These are phyloP conservation scores for Nicator chloris DNA, from an alignment of 2,113 vertebrate genomes.

Conservation along the genomic window DNA sequence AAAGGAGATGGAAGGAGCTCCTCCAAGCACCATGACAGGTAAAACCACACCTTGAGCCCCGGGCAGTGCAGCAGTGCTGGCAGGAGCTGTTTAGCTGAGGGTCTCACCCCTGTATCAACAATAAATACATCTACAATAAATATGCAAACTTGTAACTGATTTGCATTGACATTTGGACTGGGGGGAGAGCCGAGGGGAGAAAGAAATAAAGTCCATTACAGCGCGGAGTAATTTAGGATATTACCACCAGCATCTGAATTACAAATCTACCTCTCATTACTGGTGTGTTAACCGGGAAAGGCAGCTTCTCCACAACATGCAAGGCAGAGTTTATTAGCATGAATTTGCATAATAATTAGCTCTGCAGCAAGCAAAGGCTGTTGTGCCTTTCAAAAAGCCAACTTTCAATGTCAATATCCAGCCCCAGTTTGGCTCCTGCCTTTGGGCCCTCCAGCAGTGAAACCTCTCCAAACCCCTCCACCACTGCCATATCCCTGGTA, in stretches of 20 bases:
- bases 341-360: conserved; percentile 84
- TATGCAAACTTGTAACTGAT: conserved; percentile 72
- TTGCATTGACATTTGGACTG: conserved; percentile 73
- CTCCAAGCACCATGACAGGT: not conserved
- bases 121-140: conserved; percentile 75
- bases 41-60: not conserved
- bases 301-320: conserved; percentile 77
- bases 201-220: conserved; percentile 70
- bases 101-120: conserved; percentile 67
- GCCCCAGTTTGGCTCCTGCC: conserved; percentile 11
- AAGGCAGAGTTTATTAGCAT: conserved; percentile 81
- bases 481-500: not conserved
- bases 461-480: fast-evolving
- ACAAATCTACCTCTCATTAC: conserved; percentile 85
- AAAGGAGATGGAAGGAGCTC: not conserved
- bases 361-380: conserved; percentile 71
- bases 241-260: conserved; percentile 80
- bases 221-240: conserved; percentile 77
- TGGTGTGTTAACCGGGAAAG: conserved; percentile 75
- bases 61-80: fast-evolving
- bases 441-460: not conserved
- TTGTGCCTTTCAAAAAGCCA: conserved; percentile 73
- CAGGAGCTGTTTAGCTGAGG: conserved; percentile 30
- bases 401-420: conserved; percentile 77
- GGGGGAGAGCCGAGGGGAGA: conserved; percentile 15